Conservation (phyloP, 2,113 vertebrate genomes). For the Bubo blakistoni region DNA sequence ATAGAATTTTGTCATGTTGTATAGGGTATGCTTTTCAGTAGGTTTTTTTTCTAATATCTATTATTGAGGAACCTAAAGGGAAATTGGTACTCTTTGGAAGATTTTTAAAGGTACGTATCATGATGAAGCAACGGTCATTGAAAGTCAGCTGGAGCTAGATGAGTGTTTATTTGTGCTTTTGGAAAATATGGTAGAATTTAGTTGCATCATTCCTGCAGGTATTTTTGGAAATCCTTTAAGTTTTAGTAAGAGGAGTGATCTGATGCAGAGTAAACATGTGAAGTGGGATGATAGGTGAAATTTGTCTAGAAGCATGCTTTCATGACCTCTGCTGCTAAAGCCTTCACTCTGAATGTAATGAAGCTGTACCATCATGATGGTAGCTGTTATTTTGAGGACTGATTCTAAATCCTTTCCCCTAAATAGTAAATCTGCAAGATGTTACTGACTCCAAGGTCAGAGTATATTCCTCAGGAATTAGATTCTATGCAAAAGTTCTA, state of each 20-base stretch:
- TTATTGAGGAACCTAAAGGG: background rate
- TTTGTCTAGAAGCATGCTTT: background rate
- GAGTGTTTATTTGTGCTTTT: background rate
- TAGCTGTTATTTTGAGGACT: background rate
- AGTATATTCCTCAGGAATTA: background rate
- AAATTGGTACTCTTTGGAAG: background rate
- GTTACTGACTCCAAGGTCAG: background rate
- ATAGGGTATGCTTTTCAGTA: background rate
- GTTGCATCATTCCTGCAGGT: background rate
- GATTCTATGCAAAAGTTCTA: background rate
- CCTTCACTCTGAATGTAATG: background rate
- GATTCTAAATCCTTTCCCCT: background rate
- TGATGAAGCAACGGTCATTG: background rate
- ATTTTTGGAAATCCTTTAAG: background rate
- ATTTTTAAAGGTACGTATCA: background rate
- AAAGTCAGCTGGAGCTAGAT: background rate
- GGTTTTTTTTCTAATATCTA: background rate
- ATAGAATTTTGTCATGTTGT: background rate
- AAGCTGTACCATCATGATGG: background rate
- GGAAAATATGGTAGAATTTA: background rate
- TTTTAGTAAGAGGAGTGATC: background rate
- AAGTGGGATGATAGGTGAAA: background rate
- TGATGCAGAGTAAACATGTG: background rate
- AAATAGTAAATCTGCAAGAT: background rate
- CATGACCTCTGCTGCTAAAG: background rate